phyloP scores from a whole-genome alignment of 2,888 invertebrate species.

The Drosophila paranaensis region DNA sequence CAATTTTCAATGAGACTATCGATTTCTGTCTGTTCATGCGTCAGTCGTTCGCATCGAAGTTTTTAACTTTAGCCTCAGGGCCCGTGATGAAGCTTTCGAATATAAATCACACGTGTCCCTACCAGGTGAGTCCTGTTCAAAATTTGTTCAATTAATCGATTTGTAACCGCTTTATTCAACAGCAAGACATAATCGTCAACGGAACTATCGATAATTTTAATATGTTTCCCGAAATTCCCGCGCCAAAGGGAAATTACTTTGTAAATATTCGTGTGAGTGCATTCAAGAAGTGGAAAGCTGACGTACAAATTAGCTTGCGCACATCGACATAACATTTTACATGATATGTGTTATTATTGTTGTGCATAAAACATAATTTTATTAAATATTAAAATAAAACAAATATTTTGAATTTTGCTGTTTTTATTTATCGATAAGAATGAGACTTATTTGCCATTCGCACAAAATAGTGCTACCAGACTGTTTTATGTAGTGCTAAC shows the following conservation, averaged over 20 bases:
- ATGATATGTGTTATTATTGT: not conserved
- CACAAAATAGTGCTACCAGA: not conserved
- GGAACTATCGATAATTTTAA: conserved; percentile 7
- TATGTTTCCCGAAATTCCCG: conserved; percentile 29
- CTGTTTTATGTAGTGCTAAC: not conserved
- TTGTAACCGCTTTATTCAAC: not conserved
- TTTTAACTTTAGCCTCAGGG: not conserved
- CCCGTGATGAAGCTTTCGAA: conserved; percentile 13
- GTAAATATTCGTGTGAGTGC: conserved; percentile 14
- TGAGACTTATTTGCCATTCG: not conserved
- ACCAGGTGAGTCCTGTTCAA: conserved; percentile 5
- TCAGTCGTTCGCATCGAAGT: not conserved
- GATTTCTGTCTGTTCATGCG: conserved; percentile 32
- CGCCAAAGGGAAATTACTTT: conserved; percentile 39
- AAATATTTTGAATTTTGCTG: not conserved
- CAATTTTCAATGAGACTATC: conserved; percentile 28
- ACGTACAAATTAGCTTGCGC: conserved; percentile 1
- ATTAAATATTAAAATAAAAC: not conserved
- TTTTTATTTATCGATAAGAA: not conserved
- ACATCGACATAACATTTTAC: not conserved
- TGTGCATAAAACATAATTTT: not conserved
- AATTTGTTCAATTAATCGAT: not conserved
- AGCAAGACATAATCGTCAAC: conserved; percentile 21
- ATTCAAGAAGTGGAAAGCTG: conserved; percentile 30
- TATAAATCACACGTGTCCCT: conserved; percentile 32